A percentile compares a stretch with the other conserved stretches of the same genome.
phyloP scores from a whole-genome alignment of 2,113 vertebrate genomes.

The Neogale vison region DNA sequence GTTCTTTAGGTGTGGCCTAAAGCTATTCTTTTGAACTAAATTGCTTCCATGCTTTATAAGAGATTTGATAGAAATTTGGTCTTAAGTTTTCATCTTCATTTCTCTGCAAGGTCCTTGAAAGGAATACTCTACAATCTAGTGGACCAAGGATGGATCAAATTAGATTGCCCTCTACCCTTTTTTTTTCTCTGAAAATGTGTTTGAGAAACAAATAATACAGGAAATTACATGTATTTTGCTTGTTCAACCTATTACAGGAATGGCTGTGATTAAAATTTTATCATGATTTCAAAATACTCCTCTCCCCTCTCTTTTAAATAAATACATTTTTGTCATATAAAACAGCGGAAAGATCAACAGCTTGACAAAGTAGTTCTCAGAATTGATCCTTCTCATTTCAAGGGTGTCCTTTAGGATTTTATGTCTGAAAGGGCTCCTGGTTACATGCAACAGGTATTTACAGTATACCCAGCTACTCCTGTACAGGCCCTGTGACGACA shows the following conservation, averaged over 20 bases:
- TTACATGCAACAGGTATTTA: not conserved
- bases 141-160: not conserved
- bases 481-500: not conserved
- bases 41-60: not conserved
- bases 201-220: constrained; percentile 15
- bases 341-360: not conserved
- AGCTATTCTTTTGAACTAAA: constrained; percentile 12
- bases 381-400: constrained; percentile 26
- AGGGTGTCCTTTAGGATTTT: constrained; percentile 32
- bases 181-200: not conserved
- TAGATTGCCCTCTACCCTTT: not conserved
- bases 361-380: not conserved
- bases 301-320: not conserved
- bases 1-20: constrained; percentile 24
- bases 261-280: constrained; percentile 20
- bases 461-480: not conserved
- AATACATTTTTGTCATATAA: constrained; percentile 16
- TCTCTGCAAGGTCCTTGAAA: constrained; percentile 22
- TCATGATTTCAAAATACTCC: not conserved
- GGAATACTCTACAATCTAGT: not conserved
- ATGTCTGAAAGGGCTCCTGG: not conserved
- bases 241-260: not conserved
- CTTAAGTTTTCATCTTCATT: constrained; percentile 29
- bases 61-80: constrained; percentile 19
- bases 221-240: constrained; percentile 25